A percentile compares a stretch with the other conserved stretches of the same genome.
Evolutionary conservation across 2,888 invertebrate species (phyloP).

Genomic region (Drosophila kanekoi): DNA sequence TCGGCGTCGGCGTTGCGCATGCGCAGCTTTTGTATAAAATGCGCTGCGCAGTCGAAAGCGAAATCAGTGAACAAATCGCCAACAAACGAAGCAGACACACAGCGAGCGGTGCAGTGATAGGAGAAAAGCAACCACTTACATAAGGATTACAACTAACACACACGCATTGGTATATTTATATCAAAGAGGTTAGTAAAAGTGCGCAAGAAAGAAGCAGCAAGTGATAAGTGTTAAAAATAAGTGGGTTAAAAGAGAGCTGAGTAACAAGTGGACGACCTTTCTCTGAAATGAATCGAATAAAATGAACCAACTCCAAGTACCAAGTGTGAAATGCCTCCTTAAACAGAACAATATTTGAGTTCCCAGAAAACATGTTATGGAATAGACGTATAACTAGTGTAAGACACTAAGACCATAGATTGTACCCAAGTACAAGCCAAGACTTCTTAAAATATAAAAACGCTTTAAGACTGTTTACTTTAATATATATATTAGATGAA

Average conservation of each 20-base stretch:
- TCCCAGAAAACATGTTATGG: too few species aligned
- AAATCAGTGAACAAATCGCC: constrained; percentile 81
- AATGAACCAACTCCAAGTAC: too few species aligned
- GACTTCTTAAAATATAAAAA: too few species aligned
- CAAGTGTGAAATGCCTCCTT: too few species aligned
- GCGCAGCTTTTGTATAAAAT: constrained; percentile 81
- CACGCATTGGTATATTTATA: constrained; percentile 58
- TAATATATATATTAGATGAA: too few species aligned
- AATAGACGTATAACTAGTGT: too few species aligned
- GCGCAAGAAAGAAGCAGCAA: constrained; percentile 7
- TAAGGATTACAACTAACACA: constrained; percentile 67
- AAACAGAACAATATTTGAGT: too few species aligned
- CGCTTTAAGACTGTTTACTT: too few species aligned
- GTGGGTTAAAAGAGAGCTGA: background rate
- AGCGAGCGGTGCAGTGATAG: constrained; percentile 59
- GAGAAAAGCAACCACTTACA: constrained; percentile 61
- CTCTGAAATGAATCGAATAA: background rate
- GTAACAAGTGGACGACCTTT: background rate
- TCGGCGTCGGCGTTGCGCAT: constrained; percentile 55
- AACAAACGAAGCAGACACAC: constrained; percentile 59
- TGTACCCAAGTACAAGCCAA: too few species aligned
- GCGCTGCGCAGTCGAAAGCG: constrained; percentile 65
- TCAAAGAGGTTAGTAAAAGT: constrained; percentile 69
- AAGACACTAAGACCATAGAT: too few species aligned
- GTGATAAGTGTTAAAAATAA: constrained; percentile 9